A percentile compares a stretch with the other conserved stretches of the same genome.
Conservation (phyloP, 2,113 vertebrate genomes). For the Trematomus loennbergii region DNA sequence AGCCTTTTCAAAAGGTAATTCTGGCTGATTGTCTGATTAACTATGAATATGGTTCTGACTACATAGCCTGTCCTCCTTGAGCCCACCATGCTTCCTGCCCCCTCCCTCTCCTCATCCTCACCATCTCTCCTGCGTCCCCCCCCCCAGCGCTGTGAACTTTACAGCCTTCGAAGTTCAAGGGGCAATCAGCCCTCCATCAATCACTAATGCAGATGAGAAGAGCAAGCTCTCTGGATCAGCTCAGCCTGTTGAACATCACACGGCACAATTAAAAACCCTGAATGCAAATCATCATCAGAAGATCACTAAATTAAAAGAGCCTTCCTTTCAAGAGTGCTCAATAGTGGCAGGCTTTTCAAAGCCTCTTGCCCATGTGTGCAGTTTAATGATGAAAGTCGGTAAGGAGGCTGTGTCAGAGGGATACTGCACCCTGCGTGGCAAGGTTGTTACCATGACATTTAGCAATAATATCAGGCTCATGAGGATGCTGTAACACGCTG, state of each 20-base stretch:
- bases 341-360: constrained; percentile 63
- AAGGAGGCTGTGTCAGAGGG: constrained; percentile 50
- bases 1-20: constrained; percentile 44
- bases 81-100: constrained; percentile 41
- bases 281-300: constrained; percentile 76
- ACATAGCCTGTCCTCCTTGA: constrained; percentile 45
- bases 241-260: constrained; percentile 77
- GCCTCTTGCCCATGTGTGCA: constrained; percentile 59
- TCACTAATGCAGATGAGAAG: constrained; percentile 73
- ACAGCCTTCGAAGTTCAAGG: constrained; percentile 70
- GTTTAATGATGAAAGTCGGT: constrained; percentile 75
- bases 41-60: constrained; percentile 20
- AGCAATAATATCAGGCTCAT: constrained; percentile 30
- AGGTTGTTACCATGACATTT: constrained; percentile 70
- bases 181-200: constrained; percentile 72
- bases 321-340: constrained; percentile 68
- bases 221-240: constrained; percentile 60
- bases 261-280: constrained; percentile 70
- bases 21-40: constrained; percentile 59
- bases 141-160: constrained; percentile 59
- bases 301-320: constrained; percentile 71
- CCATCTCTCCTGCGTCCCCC: constrained; percentile 9
- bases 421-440: constrained; percentile 45
- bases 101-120: background rate
- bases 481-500: constrained; percentile 36